Evolutionary conservation across 2,797 vertebrate genomes (phyloP).

Genomic region (Trichosurus vulpecula): DNA sequence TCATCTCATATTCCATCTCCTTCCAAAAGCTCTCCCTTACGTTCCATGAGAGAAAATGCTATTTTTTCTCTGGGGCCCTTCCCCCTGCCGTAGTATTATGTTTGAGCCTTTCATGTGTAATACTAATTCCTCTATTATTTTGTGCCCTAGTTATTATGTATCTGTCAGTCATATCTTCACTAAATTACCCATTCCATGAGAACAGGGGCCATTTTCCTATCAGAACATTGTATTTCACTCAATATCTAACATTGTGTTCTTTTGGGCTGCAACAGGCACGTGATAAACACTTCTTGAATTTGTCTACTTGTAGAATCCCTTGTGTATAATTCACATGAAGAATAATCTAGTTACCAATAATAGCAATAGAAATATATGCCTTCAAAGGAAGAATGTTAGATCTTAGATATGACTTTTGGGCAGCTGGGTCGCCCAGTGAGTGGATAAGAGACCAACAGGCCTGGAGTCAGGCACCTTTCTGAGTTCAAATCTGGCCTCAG

Average conservation of each 20-base stretch:
- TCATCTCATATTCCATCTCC: neutral
- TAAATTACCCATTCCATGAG: neutral
- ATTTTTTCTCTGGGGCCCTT: neutral
- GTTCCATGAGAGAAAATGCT: neutral
- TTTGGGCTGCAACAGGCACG: neutral
- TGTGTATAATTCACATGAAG: neutral
- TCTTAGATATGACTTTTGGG: neutral
- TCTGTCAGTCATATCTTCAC: neutral
- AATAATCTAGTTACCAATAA: neutral
- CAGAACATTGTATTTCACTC: neutral
- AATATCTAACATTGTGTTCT: neutral
- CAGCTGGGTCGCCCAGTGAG: neutral
- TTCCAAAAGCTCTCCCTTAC: neutral
- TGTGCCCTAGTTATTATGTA: neutral
- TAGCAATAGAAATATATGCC: neutral
- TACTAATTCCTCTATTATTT: neutral
- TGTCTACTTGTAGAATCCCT: neutral
- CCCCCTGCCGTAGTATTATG: too few relatives aligned
- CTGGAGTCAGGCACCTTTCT: neutral
- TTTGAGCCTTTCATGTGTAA: neutral
- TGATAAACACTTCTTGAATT: neutral
- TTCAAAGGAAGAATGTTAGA: neutral
- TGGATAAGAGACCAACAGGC: neutral
- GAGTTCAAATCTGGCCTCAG: neutral
- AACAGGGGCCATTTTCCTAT: neutral